Base-by-base conservation (phyloP, 2,797 vertebrate species). In the Chromis chromis region DNA sequence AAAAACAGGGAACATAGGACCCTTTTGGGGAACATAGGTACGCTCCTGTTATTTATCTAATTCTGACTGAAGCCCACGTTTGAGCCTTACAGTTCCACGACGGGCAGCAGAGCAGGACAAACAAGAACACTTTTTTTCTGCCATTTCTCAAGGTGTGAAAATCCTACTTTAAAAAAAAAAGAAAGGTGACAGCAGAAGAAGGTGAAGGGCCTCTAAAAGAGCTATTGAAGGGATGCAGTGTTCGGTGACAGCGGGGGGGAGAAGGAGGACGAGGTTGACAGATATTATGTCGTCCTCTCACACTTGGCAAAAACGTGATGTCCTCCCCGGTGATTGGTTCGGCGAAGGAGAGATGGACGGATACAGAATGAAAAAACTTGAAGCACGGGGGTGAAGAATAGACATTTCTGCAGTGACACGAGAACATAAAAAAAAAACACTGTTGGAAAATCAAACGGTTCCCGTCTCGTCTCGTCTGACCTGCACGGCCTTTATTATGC, bases 271-370 rank as follows among this genome's bases (percentile, higher is more conserved):
- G 76, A 77, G 76, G 84, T 74, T 86, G 90, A 92, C 90, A 92
- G 88, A 91, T 89, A 86, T 82, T 67, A 85, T 82, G 90, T 85
- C 63, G 67, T 86, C 77, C 83, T 83, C 73, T 81, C 81, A 81
- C 73, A 83, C 85, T 88, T 69, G 33, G 33, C 83, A 58, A 78
- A 91, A 92, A 88, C 6, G 64, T 82, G 81, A 91, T 88, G 89
- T 93, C 78, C 78, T 86, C 76, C 71, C 72, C 65, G 85, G 82
- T 91, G 90, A 92, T 89, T 92, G 87, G 86, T 86, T 92, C 83
- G 76, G 83, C 55, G 75, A 6, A 91, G 81, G 49, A 76, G 16
- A 76, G 62, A 58, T 74, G 58, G 65, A 63, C 13, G 1, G 63
- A 80, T 69, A 73, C 31, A 75, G 75, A 72, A 80, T 2, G 25